Evolutionary conservation across 2,797 vertebrate genomes (phyloP), one percentile per base, ranked within the genome.

Genomic region (Gorsachius magnificus): DNA sequence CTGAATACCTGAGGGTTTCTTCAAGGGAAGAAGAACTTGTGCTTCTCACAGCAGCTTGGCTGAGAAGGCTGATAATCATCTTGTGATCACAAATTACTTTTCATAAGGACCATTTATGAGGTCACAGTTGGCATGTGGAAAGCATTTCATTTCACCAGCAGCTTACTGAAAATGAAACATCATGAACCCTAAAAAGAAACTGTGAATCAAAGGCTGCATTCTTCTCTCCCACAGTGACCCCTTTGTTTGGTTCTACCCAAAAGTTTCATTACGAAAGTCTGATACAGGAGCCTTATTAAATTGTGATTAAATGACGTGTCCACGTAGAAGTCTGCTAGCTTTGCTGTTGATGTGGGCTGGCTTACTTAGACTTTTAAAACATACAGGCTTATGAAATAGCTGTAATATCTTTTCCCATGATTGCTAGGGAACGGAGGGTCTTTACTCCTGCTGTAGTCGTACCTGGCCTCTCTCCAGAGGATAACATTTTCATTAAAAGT

Each of bases 281-380:
- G 85, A 97, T 95, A 96, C 94, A 97, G 96, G 93, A 96, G 85
- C 85, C 88, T 97, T 97, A 97, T 95, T 96, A 96, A 97, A 96
- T 43, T 91, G 95, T 95, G 94, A 93, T 96, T 95, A 95, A 95
- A 91, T 96, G 95, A 96, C 80, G 72, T 95, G 92, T 85, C 96
- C 36, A 0, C 5, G 8, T 26, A 79, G 81, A 79, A 60, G 88
- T 22, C 77, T 48, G 83, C 81, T 90, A 48, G 7, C 75, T 87
- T 90, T 10, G 43, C 92, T 65, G 94, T 90, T 93, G 94, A 94
- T 93, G 92, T 93, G 90, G 93, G 83, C 68, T 96, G 88, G 36
- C 31, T 96, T 95, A 71, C 90, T 94, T 83, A 72, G 90, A 24
- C 38, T 75, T 88, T 81, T 77, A 90, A 94, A 94, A 72, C 63